A percentile compares a stretch with the other conserved stretches of the same genome.
phyloP scores from a whole-genome alignment of 2,888 invertebrate species.

The Chalcosyrphus nemorum region DNA sequence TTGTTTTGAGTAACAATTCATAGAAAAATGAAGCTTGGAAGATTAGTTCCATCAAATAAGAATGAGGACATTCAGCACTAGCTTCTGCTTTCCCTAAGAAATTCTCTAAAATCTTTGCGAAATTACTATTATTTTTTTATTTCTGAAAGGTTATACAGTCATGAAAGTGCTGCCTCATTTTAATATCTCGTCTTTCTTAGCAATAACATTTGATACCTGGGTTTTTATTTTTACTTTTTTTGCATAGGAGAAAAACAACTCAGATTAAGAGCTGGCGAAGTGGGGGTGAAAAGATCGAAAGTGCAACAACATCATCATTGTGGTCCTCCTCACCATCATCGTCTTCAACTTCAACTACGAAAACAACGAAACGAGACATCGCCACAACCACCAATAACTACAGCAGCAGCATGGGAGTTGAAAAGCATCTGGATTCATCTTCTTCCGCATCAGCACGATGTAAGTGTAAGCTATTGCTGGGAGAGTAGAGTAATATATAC shows the following conservation, averaged over 20 bases:
- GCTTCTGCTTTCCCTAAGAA: too few relatives aligned
- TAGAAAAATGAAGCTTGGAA: too few relatives aligned
- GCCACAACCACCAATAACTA: conserved; percentile 73
- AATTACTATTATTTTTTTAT: not conserved
- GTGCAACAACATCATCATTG: conserved; percentile 61
- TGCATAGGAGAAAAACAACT: conserved; percentile 76
- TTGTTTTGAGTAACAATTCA: too few relatives aligned
- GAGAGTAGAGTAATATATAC: conserved; percentile 35
- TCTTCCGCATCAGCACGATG: conserved; percentile 76
- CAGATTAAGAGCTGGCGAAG: conserved; percentile 79
- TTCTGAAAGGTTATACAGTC: not conserved
- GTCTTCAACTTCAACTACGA: conserved; percentile 69
- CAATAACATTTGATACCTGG: not conserved
- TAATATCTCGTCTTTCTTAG: not conserved
- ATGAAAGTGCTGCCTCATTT: not conserved
- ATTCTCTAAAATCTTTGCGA: not conserved
- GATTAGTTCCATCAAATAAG: too few relatives aligned
- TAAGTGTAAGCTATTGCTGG: conserved; percentile 75
- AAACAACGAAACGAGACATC: conserved; percentile 75
- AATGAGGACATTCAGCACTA: too few relatives aligned
- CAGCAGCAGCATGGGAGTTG: conserved; percentile 78
- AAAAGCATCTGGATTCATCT: conserved; percentile 76
- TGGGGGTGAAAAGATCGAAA: conserved; percentile 69
- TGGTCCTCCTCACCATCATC: conserved; percentile 60
- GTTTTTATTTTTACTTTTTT: not conserved